Conservation (phyloP, 2,888 invertebrate genomes). For the Noctua janthina region DNA sequence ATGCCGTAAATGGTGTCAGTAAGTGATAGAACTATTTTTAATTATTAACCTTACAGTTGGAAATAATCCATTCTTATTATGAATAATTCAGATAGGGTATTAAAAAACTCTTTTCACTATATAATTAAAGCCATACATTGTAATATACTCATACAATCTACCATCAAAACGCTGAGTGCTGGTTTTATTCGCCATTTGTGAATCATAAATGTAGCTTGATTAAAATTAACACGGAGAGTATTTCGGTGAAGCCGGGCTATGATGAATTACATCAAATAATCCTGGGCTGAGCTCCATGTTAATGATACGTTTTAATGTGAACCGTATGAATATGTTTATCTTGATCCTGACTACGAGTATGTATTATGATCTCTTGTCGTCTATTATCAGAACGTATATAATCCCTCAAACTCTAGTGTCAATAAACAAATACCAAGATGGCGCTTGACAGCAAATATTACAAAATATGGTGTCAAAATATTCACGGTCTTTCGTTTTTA, state of each 20-base stretch:
- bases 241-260: constrained; percentile 43
- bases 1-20: not conserved
- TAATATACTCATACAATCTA: not conserved
- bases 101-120: not conserved
- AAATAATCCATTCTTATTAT: not conserved
- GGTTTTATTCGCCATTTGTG: constrained; percentile 50
- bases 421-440: not conserved
- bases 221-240: constrained; percentile 48
- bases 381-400: constrained; percentile 1
- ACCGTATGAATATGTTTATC: constrained; percentile 33
- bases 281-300: constrained; percentile 40
- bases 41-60: not conserved
- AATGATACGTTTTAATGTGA: constrained; percentile 48
- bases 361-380: constrained; percentile 21
- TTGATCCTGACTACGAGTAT: constrained; percentile 17
- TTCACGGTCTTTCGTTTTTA: not conserved
- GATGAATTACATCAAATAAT: constrained; percentile 59
- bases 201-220: constrained; percentile 61
- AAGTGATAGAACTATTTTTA: not conserved
- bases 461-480: not conserved
- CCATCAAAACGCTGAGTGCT: constrained; percentile 18
- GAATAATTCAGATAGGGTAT: not conserved
- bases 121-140: not conserved
- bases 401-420: not conserved
- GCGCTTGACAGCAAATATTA: not conserved